These are phyloP conservation scores for Lithophane semibrunnea DNA, from an alignment of 2,888 invertebrate species.

Conservation along the genomic window DNA sequence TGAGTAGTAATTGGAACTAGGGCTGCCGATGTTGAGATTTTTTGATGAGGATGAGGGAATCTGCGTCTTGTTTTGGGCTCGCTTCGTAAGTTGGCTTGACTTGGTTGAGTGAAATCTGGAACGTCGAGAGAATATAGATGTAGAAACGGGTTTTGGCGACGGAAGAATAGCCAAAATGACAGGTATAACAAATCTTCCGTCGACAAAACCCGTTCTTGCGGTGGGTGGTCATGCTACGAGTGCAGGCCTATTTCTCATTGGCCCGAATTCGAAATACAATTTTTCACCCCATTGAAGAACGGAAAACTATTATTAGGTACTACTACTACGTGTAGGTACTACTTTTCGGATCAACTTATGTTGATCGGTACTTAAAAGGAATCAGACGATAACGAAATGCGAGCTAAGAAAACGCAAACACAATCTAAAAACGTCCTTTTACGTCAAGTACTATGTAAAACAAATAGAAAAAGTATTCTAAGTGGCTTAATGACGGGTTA, in stretches of 20 bases:
- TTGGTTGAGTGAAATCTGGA: neutral
- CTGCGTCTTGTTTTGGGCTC: neutral
- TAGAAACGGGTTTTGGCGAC: too few species aligned
- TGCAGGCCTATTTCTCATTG: too few species aligned
- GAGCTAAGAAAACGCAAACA: neutral
- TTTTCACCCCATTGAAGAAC: neutral
- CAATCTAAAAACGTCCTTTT: neutral
- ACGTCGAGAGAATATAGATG: neutral
- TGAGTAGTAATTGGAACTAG: constrained; percentile 49
- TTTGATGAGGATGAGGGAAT: neutral
- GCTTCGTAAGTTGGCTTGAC: neutral
- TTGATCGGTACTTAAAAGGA: neutral
- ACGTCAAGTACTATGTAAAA: neutral
- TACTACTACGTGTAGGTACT: too few species aligned
- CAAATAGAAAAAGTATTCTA: neutral
- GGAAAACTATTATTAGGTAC: neutral
- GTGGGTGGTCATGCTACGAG: too few species aligned
- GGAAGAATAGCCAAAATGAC: too few species aligned
- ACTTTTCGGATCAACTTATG: too few species aligned
- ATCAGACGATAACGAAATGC: neutral
- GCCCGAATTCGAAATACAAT: neutral
- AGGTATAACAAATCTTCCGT: too few species aligned
- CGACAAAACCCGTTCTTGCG: too few species aligned
- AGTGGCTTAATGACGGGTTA: constrained; percentile 5
- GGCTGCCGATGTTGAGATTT: constrained; percentile 29